Evolutionary conservation across 1,140 invertebrate genomes (phyloP).

Genomic region (Himalopsyche phryganea): DNA sequence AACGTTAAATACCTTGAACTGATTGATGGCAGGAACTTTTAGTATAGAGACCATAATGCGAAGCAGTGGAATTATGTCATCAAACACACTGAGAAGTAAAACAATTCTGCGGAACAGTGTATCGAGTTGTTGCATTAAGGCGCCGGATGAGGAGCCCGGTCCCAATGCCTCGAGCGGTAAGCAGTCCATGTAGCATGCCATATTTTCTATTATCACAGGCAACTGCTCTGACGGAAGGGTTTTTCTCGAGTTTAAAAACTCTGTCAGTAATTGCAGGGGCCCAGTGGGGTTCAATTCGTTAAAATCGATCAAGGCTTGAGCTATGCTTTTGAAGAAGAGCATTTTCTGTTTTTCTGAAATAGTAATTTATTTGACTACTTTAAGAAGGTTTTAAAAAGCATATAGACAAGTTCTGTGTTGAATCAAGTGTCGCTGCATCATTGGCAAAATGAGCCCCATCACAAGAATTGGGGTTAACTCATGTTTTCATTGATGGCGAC

Average conservation of each 20-base stretch:
- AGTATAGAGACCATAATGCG: conserved; percentile 83
- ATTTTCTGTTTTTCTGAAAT: conserved; percentile 60
- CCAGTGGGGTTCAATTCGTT: conserved; percentile 93
- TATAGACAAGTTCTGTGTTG: too few species aligned
- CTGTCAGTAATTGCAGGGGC: conserved; percentile 85
- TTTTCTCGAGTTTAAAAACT: conserved; percentile 88
- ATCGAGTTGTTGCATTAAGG: conserved; percentile 80
- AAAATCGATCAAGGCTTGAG: conserved; percentile 92
- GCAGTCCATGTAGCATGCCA: conserved; percentile 90
- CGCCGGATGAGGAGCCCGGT: conserved; percentile 69
- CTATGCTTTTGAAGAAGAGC: conserved; percentile 91
- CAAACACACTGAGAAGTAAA: conserved; percentile 68
- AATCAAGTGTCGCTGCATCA: too few species aligned
- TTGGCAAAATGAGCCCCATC: too few species aligned
- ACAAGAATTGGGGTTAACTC: too few species aligned
- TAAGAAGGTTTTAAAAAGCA: not conserved
- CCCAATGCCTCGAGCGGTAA: conserved; percentile 80
- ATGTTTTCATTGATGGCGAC: too few species aligned
- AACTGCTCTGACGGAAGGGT: conserved; percentile 73
- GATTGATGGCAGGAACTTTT: conserved; percentile 76
- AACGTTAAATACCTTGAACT: conserved; percentile 81
- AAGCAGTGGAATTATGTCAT: conserved; percentile 73
- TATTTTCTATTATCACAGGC: conserved; percentile 77
- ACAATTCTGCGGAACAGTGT: conserved; percentile 78
- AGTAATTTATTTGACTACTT: not conserved